Percentiles rank a stretch among this genome's conserved stretches.
These are phyloP conservation scores for Taenioides sp. DNA, from an alignment of 2,797 vertebrate genomes.

Conservation along the genomic window DNA sequence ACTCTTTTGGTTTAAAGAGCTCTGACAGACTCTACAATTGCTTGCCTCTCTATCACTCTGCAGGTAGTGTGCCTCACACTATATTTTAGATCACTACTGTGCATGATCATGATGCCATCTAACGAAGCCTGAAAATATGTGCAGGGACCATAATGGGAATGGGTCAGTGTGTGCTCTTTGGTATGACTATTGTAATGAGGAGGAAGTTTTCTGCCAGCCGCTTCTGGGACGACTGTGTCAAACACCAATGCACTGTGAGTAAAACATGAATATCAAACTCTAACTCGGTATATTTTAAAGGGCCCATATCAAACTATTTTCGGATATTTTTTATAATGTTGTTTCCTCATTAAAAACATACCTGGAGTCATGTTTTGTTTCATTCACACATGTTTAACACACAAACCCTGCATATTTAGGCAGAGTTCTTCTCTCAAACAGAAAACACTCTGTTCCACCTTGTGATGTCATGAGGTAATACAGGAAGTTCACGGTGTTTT, in stretches of 20 bases:
- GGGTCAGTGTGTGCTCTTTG: conserved; percentile 88
- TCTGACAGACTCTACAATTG: conserved; percentile 83
- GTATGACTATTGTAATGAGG: conserved; percentile 85
- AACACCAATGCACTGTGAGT: conserved; percentile 89
- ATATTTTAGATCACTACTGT: not conserved
- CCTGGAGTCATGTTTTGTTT: too few species aligned
- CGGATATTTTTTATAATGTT: too few species aligned
- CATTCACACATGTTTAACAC: too few species aligned
- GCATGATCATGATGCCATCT: not conserved
- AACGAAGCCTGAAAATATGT: not conserved
- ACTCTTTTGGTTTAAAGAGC: conserved; percentile 75
- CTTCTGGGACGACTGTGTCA: conserved; percentile 90
- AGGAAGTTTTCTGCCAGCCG: conserved; percentile 88
- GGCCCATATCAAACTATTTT: too few species aligned
- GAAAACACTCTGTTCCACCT: too few species aligned
- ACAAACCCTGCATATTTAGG: too few species aligned
- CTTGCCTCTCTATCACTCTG: conserved; percentile 87
- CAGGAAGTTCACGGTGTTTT: too few species aligned
- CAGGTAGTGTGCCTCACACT: conserved; percentile 67
- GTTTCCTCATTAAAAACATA: too few species aligned
- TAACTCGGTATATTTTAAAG: not conserved
- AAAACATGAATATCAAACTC: not conserved
- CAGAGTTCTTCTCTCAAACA: too few species aligned
- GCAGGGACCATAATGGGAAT: conserved; percentile 89
- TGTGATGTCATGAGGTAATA: too few species aligned